Base-by-base conservation (phyloP, 2,797 vertebrate species). In the Pyrrhura leucotis region DNA sequence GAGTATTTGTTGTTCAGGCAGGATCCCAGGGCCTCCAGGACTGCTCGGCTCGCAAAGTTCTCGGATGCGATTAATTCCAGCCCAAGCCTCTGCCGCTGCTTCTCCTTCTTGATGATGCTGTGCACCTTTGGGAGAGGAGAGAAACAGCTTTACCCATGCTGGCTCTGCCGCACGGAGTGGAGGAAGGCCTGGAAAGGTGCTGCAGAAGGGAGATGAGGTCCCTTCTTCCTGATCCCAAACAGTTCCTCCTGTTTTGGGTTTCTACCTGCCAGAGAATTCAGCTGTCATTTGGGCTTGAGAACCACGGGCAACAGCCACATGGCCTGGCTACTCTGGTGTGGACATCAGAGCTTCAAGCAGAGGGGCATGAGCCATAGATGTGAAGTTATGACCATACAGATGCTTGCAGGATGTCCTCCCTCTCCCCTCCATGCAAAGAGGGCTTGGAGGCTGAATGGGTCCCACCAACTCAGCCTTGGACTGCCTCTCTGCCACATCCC, bases 1-100 rank as follows among this genome's bases (percentile, higher is more conserved):
- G 99, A 99, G 96, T 99, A 99, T 95, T 99, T 99, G 98, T 99
- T 99, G 97, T 99, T 99, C 98, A 99, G 95, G 93, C 99, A 99
- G 76, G 99, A 99, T 8, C 99, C 99, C 33, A 99, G 97, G 23
- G 99, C 99, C 91, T 99, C 99, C 61, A 99, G 97, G 45, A 99
- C 99, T 0, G 99, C 99, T 88, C 99, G 98, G 97, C 99, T 99
- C 4, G 99, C 97, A 31, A 99, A 99, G 96, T 99, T 99, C 98
- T 99, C 99, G 0, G 99, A 99, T 0, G 99, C 99, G 0, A 99
- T 99, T 73, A 99, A 98, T 96, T 99, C 99, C 93, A 99, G 95
- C 16, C 99, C 99, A 3, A 98, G 96, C 7, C 85, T 98, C 98
- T 99, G 99, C 54, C 99, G 97, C 95, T 97, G 98, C 95, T 99